Percentiles rank a stretch among this genome's conserved stretches.
Evolutionary conservation across 2,888 invertebrate species (phyloP).

Genomic region (Epinotia demarniana): DNA sequence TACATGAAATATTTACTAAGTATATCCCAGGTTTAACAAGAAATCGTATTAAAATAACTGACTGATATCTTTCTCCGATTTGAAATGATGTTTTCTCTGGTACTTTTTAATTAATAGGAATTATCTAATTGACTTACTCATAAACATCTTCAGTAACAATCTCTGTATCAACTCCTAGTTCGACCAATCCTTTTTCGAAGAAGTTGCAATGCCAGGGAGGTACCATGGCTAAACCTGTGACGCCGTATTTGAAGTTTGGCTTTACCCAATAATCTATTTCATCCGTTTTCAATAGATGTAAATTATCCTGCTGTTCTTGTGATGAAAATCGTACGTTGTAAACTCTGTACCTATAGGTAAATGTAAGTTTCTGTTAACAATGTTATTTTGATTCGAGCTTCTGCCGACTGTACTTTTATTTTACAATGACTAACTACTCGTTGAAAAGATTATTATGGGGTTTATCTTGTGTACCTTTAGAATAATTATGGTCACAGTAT

Average conservation of each 20-base stretch:
- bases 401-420: no score
- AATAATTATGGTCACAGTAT: no score
- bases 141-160: constrained; percentile 66
- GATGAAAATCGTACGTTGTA: constrained; percentile 62
- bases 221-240: constrained; percentile 68
- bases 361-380: neutral
- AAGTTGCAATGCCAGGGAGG: constrained; percentile 64
- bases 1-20: no score
- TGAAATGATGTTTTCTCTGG: neutral
- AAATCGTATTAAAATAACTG: neutral
- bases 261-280: constrained; percentile 65
- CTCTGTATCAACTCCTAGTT: constrained; percentile 57
- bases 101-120: neutral
- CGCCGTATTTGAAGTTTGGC: constrained; percentile 61
- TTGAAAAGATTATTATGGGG: no score
- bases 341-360: constrained; percentile 64
- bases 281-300: constrained; percentile 60
- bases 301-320: constrained; percentile 58
- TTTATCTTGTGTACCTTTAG: no score
- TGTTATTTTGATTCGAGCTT: no score
- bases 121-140: constrained; percentile 59
- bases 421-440: no score
- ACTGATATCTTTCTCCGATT: neutral
- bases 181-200: constrained; percentile 65
- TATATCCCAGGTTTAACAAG: neutral